Evolutionary conservation across 1,140 invertebrate species (phyloP).

Genomic region (Brachystomella parvula): DNA sequence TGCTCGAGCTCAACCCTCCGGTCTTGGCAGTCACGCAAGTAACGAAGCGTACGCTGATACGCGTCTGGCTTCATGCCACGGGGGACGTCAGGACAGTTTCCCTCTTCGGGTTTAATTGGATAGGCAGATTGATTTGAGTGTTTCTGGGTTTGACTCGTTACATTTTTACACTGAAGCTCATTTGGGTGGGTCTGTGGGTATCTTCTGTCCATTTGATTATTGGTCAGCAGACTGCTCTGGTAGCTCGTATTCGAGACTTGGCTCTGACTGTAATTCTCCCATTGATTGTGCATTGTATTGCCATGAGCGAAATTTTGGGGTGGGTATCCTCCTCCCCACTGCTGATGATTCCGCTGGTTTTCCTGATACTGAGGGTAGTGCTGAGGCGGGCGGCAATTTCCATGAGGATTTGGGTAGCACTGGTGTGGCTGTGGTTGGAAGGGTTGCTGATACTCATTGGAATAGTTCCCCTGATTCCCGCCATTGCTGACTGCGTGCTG

Average conservation of each 20-base stretch:
- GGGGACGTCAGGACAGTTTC: constrained; percentile 38
- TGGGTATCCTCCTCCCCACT: neutral
- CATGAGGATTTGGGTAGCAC: neutral
- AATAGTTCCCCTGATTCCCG: neutral
- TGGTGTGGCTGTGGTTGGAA: constrained; percentile 19
- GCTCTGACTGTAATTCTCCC: neutral
- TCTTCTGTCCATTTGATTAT: neutral
- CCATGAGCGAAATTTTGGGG: neutral
- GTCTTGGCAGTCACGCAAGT: constrained; percentile 71
- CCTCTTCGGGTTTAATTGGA: neutral
- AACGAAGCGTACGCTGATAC: constrained; percentile 78
- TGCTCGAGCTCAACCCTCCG: constrained; percentile 59
- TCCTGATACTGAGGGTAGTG: constrained; percentile 16
- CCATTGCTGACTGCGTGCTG: neutral
- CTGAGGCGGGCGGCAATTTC: constrained; percentile 16
- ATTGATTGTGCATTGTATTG: neutral
- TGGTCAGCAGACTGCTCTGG: constrained; percentile 1
- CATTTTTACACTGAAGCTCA: constrained; percentile 30
- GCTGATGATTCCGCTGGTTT: constrained; percentile 14
- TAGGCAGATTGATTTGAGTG: constrained; percentile 22
- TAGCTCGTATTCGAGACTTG: neutral
- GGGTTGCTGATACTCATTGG: neutral
- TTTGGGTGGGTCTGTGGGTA: neutral
- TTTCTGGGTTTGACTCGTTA: constrained; percentile 35
- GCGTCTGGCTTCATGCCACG: constrained; percentile 68